Base-by-base conservation (phyloP, 2,797 vertebrate genomes). In the Catharus ustulatus region DNA sequence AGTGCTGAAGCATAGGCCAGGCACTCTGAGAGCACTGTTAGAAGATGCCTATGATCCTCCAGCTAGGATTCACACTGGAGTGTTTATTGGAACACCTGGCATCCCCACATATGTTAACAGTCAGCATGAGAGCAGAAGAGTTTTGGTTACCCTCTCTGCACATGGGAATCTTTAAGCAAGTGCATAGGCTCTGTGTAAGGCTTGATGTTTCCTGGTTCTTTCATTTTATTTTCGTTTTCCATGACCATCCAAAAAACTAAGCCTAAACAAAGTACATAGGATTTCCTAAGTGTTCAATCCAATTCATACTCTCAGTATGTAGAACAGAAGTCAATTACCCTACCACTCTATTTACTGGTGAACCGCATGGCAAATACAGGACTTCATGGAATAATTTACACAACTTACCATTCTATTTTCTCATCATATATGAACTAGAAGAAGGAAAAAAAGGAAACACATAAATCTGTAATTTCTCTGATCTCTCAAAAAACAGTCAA, bases 361-460 rank as follows among this genome's bases (percentile, higher is more conserved):
- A 74, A 34, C 48, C 34, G 86, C 48, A 45, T 11, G 32, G 62
- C 20, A 86, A 89, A 79, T 26, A 88, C 1, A 9, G 15, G 20
- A 85, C 42, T 29, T 20, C 8, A 89, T 22, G 20, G 78, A 91
- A 72, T 48, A 79, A 92, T 23, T 87, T 55, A 59, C 24, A 49
- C 64, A 86, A 97, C 98, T 98, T 97, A 98, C 98, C 98, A 98
- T 78, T 97, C 96, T 91, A 98, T 98, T 96, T 98, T 94, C 92
- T 98, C 98, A 94, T 98, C 98, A 55, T 98, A 98, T 93, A 98
- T 98, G 94, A 98, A 98, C 98, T 98, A 89, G 72, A 97, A 97
- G 63, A 19, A 69, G 34, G 30, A 73, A 94, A 67, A 78, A 96
- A 36, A 90, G 10, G 18, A 87, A 73, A 81, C 4, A 73, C 7